Evolutionary conservation across 2,113 vertebrate species (phyloP), one percentile per base, ranked within the genome.

Genomic region (Oncorhynchus mykiss): DNA sequence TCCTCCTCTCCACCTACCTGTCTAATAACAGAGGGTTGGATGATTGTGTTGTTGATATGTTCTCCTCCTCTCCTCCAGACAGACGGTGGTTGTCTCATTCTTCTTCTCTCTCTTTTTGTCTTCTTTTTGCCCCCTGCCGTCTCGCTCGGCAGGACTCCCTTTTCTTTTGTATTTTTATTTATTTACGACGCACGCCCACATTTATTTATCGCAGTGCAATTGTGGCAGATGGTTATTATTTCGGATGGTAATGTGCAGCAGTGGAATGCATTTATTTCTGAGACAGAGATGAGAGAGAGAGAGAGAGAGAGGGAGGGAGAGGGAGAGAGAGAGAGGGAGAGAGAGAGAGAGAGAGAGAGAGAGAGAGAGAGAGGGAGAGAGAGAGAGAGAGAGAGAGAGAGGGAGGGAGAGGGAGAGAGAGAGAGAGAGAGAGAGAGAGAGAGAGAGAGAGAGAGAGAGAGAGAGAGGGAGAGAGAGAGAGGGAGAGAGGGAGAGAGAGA

Each of bases 1-100:
- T 8, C 34, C 34, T 39, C 34, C 34, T 8, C 34, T 39, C 34
- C 34, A 39, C 34, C 34, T 39, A 39, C 34, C 34, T 39, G 75
- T 71, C 73, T 69, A 51, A 71, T 67, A 67, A 48, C 4, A 75
- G 74, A 75, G 75, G 72, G 12, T 67, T n/a, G 59, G 71, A 13
- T 45, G 59, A 48, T 39, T 48, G 59, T 25, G 59, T 64, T 73
- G 72, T 73, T 75, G 54, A 79, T 49, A 48, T 65, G 48, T 78
- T n/a, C 76, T 60, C 48, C 54, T 11, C 31, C 29, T 39, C 34
- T 39, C 34, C 7, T 0, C 64, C 75, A 18, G 24, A 65, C 75
- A 18, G 27, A 62, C 75, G 82, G 77, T 75, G 60, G 68, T 49
- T 22, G 25, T 62, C 72, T 57, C 12, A 27, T 78, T 39, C 57